Evolutionary conservation across 1,140 invertebrate species (phyloP).

Genomic region (Drosophila persimilis): DNA sequence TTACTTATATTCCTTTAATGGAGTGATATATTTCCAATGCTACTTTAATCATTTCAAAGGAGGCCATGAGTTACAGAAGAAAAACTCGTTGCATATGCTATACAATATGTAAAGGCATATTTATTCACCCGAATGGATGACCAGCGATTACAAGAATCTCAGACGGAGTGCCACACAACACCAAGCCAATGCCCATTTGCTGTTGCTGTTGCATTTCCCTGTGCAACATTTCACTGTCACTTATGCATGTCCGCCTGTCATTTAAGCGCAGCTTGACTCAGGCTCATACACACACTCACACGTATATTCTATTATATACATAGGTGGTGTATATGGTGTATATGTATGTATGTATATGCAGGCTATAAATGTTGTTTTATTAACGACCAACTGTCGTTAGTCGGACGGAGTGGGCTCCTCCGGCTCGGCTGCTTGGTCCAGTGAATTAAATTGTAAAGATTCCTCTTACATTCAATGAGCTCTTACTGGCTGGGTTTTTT

Average conservation of each 20-base stretch:
- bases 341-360: constrained; percentile 9
- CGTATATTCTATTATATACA: background rate
- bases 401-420: constrained; percentile 4
- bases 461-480: constrained; percentile 46
- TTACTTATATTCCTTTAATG: constrained; percentile 16
- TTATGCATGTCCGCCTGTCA: constrained; percentile 72
- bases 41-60: constrained; percentile 8
- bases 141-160: constrained; percentile 41
- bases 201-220: constrained; percentile 9
- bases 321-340: background rate
- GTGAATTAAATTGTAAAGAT: constrained; percentile 73
- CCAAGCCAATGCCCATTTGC: constrained; percentile 21
- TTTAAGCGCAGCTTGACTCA: constrained; percentile 61
- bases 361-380: constrained; percentile 42
- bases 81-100: constrained; percentile 6
- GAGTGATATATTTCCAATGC: constrained; percentile 3
- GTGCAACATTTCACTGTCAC: constrained; percentile 76
- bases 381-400: constrained; percentile 49
- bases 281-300: constrained; percentile 6
- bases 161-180: constrained; percentile 10
- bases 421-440: constrained; percentile 22
- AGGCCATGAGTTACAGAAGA: background rate
- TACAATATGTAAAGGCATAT: constrained; percentile 18
- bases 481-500: constrained; percentile 18
- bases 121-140: constrained; percentile 59